Evolutionary conservation across 2,113 vertebrate species (phyloP).

Genomic region (Grus americana): DNA sequence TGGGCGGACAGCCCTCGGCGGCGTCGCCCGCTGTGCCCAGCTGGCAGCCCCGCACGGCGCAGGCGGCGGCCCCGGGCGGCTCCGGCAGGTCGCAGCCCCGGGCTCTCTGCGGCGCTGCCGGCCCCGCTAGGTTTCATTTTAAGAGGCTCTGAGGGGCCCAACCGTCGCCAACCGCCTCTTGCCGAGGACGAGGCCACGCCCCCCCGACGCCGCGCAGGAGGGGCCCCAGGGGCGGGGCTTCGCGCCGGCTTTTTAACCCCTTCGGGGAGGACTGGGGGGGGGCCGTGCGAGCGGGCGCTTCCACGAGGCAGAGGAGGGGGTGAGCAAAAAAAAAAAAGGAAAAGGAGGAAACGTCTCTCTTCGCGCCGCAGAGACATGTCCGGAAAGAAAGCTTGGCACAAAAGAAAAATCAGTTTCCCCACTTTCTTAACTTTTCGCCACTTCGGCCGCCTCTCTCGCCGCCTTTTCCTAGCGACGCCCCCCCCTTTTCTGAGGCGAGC

Average conservation of each 20-base stretch:
- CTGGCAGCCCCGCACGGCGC: not conserved
- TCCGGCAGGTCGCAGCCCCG: not conserved
- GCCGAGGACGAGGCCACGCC: slow-evolving; percentile 20
- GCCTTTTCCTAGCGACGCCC: not conserved
- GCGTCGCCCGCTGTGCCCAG: not conserved
- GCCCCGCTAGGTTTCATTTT: slow-evolving; percentile 62
- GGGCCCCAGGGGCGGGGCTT: slow-evolving; percentile 6
- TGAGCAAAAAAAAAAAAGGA: not conserved
- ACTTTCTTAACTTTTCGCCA: not conserved
- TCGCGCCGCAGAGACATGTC: fast-evolving
- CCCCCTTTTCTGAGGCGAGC: not conserved
- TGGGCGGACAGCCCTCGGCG: not conserved
- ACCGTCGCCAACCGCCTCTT: slow-evolving; percentile 61
- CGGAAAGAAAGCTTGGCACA: fast-evolving
- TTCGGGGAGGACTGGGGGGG: not conserved
- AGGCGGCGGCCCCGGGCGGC: not conserved
- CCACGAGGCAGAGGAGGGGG: not conserved
- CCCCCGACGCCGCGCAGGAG: not conserved
- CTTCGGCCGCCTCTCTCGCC: no score
- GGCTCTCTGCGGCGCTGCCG: not conserved
- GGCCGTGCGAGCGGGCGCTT: not conserved
- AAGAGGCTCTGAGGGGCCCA: slow-evolving; percentile 66
- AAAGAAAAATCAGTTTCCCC: fast-evolving
- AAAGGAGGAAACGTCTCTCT: fast-evolving
- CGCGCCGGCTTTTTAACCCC: slow-evolving; percentile 11